Conservation (phyloP, 2,113 vertebrate genomes). For the Rhinopomastus cyanomelas region DNA sequence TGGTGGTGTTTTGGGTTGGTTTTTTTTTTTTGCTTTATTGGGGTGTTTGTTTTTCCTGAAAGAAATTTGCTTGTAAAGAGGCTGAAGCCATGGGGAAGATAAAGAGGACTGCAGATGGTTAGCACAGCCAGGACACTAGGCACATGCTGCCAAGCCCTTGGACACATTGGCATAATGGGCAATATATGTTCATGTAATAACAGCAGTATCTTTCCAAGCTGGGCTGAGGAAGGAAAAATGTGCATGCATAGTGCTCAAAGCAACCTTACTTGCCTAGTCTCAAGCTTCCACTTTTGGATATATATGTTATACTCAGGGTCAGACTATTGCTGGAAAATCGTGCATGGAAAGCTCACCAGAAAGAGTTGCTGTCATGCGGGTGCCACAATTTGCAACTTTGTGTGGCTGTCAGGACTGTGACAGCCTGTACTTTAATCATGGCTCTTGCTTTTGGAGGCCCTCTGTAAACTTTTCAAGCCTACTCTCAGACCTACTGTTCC, state of each 20-base stretch:
- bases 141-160: background rate
- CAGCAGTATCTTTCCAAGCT: background rate
- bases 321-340: background rate
- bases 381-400: background rate
- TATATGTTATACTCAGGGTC: background rate
- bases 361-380: background rate
- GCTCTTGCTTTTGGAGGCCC: background rate
- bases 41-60: background rate
- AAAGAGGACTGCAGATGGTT: background rate
- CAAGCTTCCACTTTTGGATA: background rate
- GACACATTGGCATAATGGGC: background rate
- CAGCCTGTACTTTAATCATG: conserved; percentile 1
- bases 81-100: background rate
- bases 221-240: background rate
- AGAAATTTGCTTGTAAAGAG: background rate
- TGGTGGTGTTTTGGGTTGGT: background rate
- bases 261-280: background rate
- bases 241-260: background rate
- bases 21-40: background rate
- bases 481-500: background rate
- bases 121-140: background rate
- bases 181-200: background rate
- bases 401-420: background rate
- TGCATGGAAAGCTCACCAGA: fast-evolving
- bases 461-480: background rate